Evolutionary conservation across 2,113 vertebrate species (phyloP), one percentile per base, ranked within the genome.

Genomic region (Parotia lawesii): DNA sequence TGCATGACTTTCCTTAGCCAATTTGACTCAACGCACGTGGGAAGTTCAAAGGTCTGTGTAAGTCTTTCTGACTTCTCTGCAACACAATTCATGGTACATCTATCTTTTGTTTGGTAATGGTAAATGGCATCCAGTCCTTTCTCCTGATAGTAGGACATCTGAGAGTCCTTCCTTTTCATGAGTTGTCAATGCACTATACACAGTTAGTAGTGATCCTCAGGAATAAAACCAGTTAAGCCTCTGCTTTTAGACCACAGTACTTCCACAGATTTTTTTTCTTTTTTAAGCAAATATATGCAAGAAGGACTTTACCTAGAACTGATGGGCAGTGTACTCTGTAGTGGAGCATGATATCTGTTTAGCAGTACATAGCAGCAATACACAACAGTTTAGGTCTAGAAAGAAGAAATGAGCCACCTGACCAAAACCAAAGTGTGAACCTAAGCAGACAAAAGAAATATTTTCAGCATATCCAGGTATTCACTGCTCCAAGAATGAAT

Each of bases 51-150:
- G 70, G 40, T 67, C 37, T 37, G 8, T 5, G 3, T 73, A 93
- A 94, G 91, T 80, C 74, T 80, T 76, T 51, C 72, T 93, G 81
- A 57, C 65, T 96, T 78, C 76, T 91, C 70, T 38, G 60, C 28
- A 94, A 53, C 60, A 82, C n/a, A 64, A 65, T 56, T 93, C 35
- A 51, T 64, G 64, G 33, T 54, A 87, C 35, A 48, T 86, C 65
- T 88, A 19, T 66, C 57, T 91, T 81, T 78, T 83, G 14, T 44
- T 58, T 75, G 31, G 23, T 64, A 62, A 80, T 62, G 13, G 40
- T 31, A 65, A 92, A 89, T 54, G 27, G 27, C 77, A n/a, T 92
- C 53, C 47, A 66, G 20, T 54, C 78, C 42, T 58, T 67, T 19
- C 45, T 85, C 53, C 45, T 85, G 24, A 17, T 1, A 71, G 31